Base-by-base conservation (phyloP, 2,888 invertebrate genomes). In the Pyrochroa serraticornis region DNA sequence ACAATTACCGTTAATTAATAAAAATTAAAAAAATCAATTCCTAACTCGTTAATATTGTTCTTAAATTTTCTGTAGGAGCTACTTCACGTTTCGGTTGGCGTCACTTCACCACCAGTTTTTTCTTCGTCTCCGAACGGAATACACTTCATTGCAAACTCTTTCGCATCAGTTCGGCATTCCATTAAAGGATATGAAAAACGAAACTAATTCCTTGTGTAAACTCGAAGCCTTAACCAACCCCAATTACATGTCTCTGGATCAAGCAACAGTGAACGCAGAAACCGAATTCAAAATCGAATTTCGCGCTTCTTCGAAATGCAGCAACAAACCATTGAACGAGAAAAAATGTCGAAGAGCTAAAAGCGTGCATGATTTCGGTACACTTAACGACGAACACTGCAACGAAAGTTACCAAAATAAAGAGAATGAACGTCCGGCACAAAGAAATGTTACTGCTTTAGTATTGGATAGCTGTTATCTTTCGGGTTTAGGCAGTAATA, bases 101-200 rank as follows among this genome's bases (percentile, higher is more conserved):
- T 90, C 90, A n/a, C 77, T 90, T 41, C 91, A 91, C 75, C 90
- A 91, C 74, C 87, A 90, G 74, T 85, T 91, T 75, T 91, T 89
- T 79, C 81, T 90, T 69, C 87, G 88, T 71, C 78, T 90, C 45
- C 85, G 89, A 73, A 87, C 88, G 37, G 90, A 90, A 74, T 85
- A 87, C 61, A 86, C 87, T 59, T 89, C 89, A 50, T 80, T 88
- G 35, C 84, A 84, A 73, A 83, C 83, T 65, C 80, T 88, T 71
- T 84, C 87, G 39, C 82, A 83, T 74, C 86, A 86, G 72, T 80
- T 86, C 58, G 84, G 83, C 63, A 82, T 83, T 60, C 84, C 84
- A 7, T 62, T 84, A 35, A 83, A 82, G 72, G 79, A 79, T 59
- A 78, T 79, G 61, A 80, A 79, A 65, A 79, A 79, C 65, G 77